Evolutionary conservation across 1,140 invertebrate genomes (phyloP).

Genomic region (Lepeophtheirus salmonis): DNA sequence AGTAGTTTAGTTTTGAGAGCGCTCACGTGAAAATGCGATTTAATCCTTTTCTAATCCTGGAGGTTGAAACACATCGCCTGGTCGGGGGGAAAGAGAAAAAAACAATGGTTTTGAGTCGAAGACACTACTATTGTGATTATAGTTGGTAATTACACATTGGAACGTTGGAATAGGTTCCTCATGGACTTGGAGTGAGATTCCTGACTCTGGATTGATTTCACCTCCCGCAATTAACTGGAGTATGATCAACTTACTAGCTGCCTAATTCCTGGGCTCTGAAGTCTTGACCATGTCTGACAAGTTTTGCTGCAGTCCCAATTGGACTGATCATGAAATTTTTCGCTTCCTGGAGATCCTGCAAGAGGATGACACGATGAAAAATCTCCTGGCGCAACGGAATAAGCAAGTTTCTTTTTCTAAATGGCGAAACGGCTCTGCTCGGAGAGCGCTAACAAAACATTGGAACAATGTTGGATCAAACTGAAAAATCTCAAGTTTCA

Average conservation of each 20-base stretch:
- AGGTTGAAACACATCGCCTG: no score
- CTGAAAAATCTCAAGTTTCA: conserved; percentile 17
- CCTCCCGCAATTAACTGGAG: no score
- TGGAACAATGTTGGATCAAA: conserved; percentile 16
- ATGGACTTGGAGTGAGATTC: no score
- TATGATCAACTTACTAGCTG: neutral
- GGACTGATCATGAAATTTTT: conserved; percentile 15
- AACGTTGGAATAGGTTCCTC: no score
- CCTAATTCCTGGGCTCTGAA: neutral
- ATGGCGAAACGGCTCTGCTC: neutral
- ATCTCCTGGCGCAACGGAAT: conserved; percentile 16
- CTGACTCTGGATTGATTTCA: no score
- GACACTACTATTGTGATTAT: no score
- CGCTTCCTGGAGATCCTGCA: conserved; percentile 15
- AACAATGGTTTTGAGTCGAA: no score
- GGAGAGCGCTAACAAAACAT: conserved; percentile 10
- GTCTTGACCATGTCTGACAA: conserved; percentile 3
- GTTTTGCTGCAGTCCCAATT: conserved; percentile 11
- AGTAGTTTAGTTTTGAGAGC: no score
- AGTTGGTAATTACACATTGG: no score
- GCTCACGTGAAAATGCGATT: no score
- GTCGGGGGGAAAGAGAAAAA: no score
- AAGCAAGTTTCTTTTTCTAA: conserved; percentile 16
- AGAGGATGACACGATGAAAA: conserved; percentile 4
- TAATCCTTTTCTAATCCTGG: no score